Base-by-base conservation (phyloP, 2,888 invertebrate species). In the Cerastis rubricosa region DNA sequence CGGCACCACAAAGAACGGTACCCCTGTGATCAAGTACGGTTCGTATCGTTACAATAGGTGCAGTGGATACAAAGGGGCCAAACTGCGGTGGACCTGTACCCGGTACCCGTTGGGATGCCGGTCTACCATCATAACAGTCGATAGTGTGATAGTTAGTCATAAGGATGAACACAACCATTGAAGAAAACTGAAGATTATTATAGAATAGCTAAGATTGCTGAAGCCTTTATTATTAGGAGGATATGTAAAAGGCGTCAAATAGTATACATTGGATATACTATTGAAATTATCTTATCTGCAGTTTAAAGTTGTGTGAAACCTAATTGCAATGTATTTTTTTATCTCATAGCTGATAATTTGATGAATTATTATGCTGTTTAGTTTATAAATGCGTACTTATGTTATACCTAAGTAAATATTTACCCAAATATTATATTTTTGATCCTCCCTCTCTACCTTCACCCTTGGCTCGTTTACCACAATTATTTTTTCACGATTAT, bases 61-160 rank as follows among this genome's bases (percentile, higher is more conserved):
- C 17, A 73, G 77, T 66, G 71, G 81, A 25, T 69, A 67, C 54
- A 81, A 47, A 11, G 90, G 90, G 5, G 29, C 78, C 5, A 87
- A 89, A 74, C 73, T 86, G 0, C 71, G 84, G 2, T 89, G 89
- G 89, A 85, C 86, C 17, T 89, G 89, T 61, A 84, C 82, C 6
- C 69, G 74, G 3, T 81, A 68, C 29, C 64, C 74, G 9, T 2
- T 54, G 29, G 83, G 85, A 6, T 87, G 87, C 49, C 72, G 80
- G 22, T 78, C 87, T 8, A 79, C 80, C 8, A 70, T 87, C 22
- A 66, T 73, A 11, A 87, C 87, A 19, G 49, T 83, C 17, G 76
- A 87, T 22, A 61, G 80, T 49, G 22, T 70, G 8, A 74, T 78
- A 12, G 49, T 78, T 35, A 17, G 51, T 25, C 77, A 78, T 43